These are phyloP conservation scores for Camponotus vicinus DNA, from an alignment of 1,140 invertebrate species.

Conservation along the genomic window DNA sequence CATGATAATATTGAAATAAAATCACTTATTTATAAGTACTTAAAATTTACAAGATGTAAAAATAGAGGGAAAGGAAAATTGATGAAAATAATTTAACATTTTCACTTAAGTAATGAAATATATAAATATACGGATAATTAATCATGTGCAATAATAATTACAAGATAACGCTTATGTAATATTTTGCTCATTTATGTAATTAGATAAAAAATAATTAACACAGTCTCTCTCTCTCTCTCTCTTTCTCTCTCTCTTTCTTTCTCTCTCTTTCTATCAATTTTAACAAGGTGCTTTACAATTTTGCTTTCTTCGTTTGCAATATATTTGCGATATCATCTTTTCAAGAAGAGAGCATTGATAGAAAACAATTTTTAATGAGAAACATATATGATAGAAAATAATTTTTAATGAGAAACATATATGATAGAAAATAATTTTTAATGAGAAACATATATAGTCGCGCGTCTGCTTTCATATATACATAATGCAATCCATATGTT, in stretches of 20 bases:
- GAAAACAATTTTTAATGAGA: conserved; percentile 12
- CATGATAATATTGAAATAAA: not conserved
- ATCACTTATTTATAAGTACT: not conserved
- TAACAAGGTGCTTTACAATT: conserved; percentile 41
- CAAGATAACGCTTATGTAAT: conserved; percentile 24
- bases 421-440: conserved; percentile 3
- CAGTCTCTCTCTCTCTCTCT: not conserved
- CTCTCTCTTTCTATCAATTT: not conserved
- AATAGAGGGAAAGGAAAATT: not conserved
- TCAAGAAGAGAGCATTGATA: not conserved
- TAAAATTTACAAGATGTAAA: not conserved
- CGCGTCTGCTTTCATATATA: not conserved
- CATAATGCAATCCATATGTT: conserved; percentile 6
- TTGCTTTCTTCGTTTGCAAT: conserved; percentile 21
- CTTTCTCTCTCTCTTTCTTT: too few species aligned
- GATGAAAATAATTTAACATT: conserved; percentile 19
- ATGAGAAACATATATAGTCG: not conserved
- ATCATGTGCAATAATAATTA: not conserved
- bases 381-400: not conserved
- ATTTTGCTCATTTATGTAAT: conserved; percentile 25
- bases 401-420: conserved; percentile 1
- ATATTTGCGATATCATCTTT: not conserved
- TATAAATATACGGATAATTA: conserved; percentile 6
- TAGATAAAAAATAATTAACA: conserved; percentile 39
- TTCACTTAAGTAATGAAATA: conserved; percentile 1